Base-by-base conservation (phyloP, 2,797 vertebrate species). In the Hirundo rustica region DNA sequence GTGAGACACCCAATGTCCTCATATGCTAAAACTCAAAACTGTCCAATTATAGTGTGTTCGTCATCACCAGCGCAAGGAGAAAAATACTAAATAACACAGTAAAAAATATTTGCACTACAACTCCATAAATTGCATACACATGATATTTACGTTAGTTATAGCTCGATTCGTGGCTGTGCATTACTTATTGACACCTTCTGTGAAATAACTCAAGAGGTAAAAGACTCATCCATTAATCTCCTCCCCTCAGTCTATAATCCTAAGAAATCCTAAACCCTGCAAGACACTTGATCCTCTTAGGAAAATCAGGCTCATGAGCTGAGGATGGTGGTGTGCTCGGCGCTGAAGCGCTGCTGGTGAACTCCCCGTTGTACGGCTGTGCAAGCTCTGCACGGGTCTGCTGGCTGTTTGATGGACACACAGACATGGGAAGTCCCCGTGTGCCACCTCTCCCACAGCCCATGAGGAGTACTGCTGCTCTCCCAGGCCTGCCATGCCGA, bases 111-210 rank as follows among this genome's bases (percentile, higher is more conserved):
- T 53, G 55, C 1, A 3, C 34, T 64, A 42, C 85, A 77, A 13
- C n/a, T 87, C 64, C 47, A 55, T 36, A 54, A 85, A 91, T 71
- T 48, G 50, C 51, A 95, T 29, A 11, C 30, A n/a, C 9, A 55
- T 93, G 83, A 62, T 66, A 95, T 95, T 97, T 96, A 91, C 89
- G 71, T 92, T 96, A 91, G 72, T 79, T 93, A 97, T 95, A 90
- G 81, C 55, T 95, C 76, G 65, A 75, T 92, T 88, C 4, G 1
- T 89, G 85, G 64, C 77, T 44, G 11, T 80, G 76, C 92, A 92
- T 97, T 95, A 95, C 80, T 97, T 96, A 96, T 96, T 96, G 85
- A 96, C 94, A 85, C 80, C 42, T 81, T 95, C 74, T 55, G 36
- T 64, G 68, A 58, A 91, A 78, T 89, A 96, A 80, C 95, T 95